Evolutionary conservation across 2,888 invertebrate genomes (phyloP), one percentile per base, ranked within the genome.

Genomic region (Thereva nobilitata): DNA sequence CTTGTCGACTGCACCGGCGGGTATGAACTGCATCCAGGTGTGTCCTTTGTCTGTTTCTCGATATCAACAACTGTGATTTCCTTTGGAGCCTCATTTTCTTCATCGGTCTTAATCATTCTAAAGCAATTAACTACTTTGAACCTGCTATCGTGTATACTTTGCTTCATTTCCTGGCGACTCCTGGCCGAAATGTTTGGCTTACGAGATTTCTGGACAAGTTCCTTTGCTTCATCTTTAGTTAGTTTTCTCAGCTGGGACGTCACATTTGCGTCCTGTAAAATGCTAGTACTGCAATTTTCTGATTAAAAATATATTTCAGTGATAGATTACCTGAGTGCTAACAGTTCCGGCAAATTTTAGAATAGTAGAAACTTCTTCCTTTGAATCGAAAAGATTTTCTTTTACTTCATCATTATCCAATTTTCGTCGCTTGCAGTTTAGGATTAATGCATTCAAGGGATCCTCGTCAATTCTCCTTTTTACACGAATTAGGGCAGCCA

Each of bases 271-370:
- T 83, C 82, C 84, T 84, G 66, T 4, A 73, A 10, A 57, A 4
- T 64, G 41, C 10, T 63, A 50, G 54, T 49, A 71, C 35, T 59
- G 1, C 9, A 9, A 37, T 53, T 42, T 53, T 23, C 12, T 35
- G 4, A 42, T 54, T 37, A 61, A 41, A 41, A 12, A 44, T 3
- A 8, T 8, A 7, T 10, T 45, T 47, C 10, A 10, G 10, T 45
- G 7, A 10, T 41, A 67, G 67, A 68, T 74, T 82, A 89, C 90
- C 83, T 87, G 86, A 75, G 84, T 84, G 66, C 86, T 82, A n/a
- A 89, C 83, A 34, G 91, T 91, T 67, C 88, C 89, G 50, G 88
- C 86, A 74, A 91, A 90, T 74, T 89, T 88, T 8, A 90, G 84
- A 44, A 91, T 79, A 1, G 89, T 85, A 0, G 87, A 85, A 5